A percentile compares a stretch with the other conserved stretches of the same genome.
Conservation (phyloP, 2,113 vertebrate genomes). For the Camelus bactrianus region DNA sequence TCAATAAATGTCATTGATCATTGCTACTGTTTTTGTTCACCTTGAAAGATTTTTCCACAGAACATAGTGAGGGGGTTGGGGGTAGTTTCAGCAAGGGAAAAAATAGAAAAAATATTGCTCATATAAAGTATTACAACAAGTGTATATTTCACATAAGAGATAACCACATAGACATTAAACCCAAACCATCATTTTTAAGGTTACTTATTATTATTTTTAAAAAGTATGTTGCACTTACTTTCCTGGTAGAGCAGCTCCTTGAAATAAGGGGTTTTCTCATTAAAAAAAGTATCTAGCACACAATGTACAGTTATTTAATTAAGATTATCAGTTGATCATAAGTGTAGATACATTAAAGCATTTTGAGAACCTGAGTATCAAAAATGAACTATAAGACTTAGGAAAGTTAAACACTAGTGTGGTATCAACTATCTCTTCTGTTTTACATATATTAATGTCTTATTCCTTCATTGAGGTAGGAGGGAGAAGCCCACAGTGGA, state of each 20-base stretch:
- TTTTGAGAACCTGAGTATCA: neutral
- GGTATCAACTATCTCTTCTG: neutral
- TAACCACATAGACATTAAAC: neutral
- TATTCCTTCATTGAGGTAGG: neutral
- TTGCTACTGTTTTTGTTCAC: neutral
- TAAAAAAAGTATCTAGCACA: neutral
- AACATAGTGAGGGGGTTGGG: neutral
- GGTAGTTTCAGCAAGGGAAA: neutral
- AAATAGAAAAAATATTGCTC: neutral
- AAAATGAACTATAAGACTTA: neutral
- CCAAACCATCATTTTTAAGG: neutral
- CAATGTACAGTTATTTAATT: neutral
- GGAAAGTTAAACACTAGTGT: neutral
- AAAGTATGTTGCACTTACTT: slow-evolving; percentile 10
- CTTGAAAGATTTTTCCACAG: neutral
- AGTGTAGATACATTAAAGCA: neutral
- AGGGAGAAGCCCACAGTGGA: neutral
- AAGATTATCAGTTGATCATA: neutral
- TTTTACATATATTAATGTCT: slow-evolving; percentile 23
- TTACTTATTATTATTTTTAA: neutral
- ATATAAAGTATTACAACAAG: neutral
- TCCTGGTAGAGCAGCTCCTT: neutral
- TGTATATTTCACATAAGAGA: neutral
- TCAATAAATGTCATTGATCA: neutral
- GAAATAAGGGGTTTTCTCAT: slow-evolving; percentile 14